Percentiles rank a stretch among this genome's conserved stretches.
phyloP scores from a whole-genome alignment of 2,797 vertebrate species.

The Lacerta bilineata region DNA sequence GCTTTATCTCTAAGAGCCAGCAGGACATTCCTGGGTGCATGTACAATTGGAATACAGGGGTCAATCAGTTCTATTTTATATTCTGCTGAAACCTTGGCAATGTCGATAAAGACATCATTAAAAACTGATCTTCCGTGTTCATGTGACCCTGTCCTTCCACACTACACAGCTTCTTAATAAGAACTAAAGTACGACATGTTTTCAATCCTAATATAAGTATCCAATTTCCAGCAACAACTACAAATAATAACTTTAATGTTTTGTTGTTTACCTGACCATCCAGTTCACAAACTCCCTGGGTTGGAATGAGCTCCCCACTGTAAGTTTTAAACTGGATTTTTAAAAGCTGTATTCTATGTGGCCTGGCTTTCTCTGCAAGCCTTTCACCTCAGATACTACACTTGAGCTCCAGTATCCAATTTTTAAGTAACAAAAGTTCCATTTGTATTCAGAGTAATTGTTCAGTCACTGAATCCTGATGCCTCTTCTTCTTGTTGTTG shows the following conservation, averaged over 20 bases:
- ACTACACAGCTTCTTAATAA: not conserved
- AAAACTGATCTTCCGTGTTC: not conserved
- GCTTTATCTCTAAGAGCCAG: not conserved
- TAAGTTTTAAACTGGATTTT: not conserved
- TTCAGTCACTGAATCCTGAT: not conserved
- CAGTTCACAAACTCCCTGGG: not conserved
- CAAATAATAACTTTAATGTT: not conserved
- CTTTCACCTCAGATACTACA: not conserved
- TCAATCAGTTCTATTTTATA: not conserved
- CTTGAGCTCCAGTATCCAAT: not conserved
- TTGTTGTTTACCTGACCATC: not conserved
- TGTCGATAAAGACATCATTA: not conserved
- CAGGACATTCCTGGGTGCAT: not conserved
- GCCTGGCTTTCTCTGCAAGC: not conserved
- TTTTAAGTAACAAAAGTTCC: not conserved
- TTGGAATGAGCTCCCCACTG: not conserved
- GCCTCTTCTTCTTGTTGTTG: too few relatives aligned
- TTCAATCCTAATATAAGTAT: not conserved
- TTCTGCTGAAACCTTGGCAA: not conserved
- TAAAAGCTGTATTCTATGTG: not conserved
- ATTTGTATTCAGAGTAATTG: not conserved
- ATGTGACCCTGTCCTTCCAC: not conserved
- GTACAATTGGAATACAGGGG: not conserved
- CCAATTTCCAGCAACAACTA: not conserved
- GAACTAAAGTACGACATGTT: not conserved